Base-by-base conservation (phyloP, 2,797 vertebrate species). In the Enteromius unitaeniatus region DNA sequence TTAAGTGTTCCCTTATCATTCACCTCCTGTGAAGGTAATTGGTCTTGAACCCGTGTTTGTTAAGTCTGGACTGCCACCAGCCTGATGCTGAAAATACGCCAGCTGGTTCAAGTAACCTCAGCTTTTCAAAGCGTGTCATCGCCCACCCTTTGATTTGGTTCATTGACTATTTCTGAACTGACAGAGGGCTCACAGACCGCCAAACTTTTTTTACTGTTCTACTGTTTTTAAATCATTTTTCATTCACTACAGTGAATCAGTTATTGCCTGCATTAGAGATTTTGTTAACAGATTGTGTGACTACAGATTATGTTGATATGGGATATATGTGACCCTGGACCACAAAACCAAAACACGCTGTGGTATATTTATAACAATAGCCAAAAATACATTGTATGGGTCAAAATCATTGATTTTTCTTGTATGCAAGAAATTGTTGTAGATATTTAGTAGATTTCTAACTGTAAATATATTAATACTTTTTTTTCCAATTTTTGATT, bases 1-100 rank as follows among this genome's bases (percentile, higher is more conserved):
- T 40, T 84, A 84, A 81, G 73, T 45, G 26, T 49, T 60, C 73
- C 45, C 34, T 23, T 79, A 78, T 78, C 78, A 74, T 60, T 47
- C 81, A 79, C 85, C 78, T 83, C 74, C 78, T 82, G 81, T 82
- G 85, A 86, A 81, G 78, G 58, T 88, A 85, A 88, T 88, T 89
- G 88, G 75, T 78, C 86, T 86, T 77, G 60, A 83, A 78, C 79
- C 60, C 42, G 76, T 53, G 78, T 82, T 76, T 87, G 83, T 68
- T 81, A 79, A 60, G 65, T 86, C 85, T 82, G 79, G 75, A 73
- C 51, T 26, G 62, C 62, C 42, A 64, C 84, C 86, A 86, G 74
- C 45, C 23, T 79, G 82, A 84, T 67, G 47, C 62, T 76, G 60
- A 42, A 40, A 45, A 83, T 79, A 58, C 26, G 15, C 42, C 11